Evolutionary conservation across 2,888 invertebrate genomes (phyloP).

Genomic region (Operophtera brumata): DNA sequence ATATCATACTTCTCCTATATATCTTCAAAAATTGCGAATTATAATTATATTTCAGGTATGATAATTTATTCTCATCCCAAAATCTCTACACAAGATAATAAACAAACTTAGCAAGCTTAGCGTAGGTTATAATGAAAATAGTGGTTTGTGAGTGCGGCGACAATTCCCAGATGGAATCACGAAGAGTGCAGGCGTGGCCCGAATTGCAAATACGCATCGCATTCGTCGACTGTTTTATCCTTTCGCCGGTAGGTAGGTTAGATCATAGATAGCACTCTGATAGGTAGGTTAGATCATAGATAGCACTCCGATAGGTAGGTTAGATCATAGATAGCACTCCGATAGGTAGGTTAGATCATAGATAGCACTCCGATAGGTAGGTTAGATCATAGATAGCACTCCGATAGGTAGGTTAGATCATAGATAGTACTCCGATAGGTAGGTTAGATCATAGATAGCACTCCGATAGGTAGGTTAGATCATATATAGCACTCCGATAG

Average conservation of each 20-base stretch:
- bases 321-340: too few relatives aligned
- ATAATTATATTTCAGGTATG: too few relatives aligned
- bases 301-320: too few relatives aligned
- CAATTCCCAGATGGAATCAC: conserved; percentile 80
- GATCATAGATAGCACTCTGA: not conserved
- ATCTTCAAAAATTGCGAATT: too few relatives aligned
- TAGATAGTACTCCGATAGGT: not conserved
- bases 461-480: not conserved
- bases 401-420: not conserved
- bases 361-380: too few relatives aligned
- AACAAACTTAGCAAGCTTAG: conserved; percentile 25
- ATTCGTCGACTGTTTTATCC: conserved; percentile 70
- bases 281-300: too few relatives aligned
- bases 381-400: not conserved
- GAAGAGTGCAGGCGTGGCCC: conserved; percentile 75
- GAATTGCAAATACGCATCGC: conserved; percentile 76
- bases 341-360: too few relatives aligned
- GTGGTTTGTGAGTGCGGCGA: conserved; percentile 75
- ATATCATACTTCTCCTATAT: too few relatives aligned
- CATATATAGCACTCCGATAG: not conserved
- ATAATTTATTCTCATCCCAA: too few relatives aligned
- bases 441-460: not conserved
- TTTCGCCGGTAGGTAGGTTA: not conserved
- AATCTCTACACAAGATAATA: not conserved
- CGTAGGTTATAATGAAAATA: conserved; percentile 64